Conservation (phyloP, 2,888 invertebrate species). For the Aricia artaxerxes region DNA sequence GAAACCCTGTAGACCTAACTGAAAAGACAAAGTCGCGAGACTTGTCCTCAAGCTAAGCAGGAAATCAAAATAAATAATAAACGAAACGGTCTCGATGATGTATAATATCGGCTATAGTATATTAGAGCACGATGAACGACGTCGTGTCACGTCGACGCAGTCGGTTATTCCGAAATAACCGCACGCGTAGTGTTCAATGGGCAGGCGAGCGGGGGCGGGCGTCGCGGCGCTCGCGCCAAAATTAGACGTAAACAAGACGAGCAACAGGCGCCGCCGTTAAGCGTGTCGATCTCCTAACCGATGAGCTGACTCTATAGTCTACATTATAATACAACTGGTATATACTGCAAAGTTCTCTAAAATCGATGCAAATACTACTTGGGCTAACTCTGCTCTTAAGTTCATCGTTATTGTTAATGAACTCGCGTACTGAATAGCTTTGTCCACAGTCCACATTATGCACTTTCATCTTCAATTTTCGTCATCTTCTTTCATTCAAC, state of each 20-base stretch:
- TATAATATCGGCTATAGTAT: slow-evolving; percentile 15
- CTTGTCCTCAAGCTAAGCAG: neutral
- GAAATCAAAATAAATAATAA: neutral
- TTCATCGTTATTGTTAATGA: neutral
- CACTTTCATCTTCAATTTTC: no score
- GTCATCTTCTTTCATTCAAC: no score
- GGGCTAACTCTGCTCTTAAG: neutral
- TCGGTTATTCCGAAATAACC: slow-evolving; percentile 68
- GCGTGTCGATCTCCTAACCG: slow-evolving; percentile 36
- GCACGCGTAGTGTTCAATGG: slow-evolving; percentile 75
- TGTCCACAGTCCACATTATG: no score
- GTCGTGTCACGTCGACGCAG: slow-evolving; percentile 52
- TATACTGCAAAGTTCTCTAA: neutral
- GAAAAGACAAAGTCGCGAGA: neutral
- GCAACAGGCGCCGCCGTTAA: slow-evolving; percentile 68
- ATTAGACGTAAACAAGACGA: slow-evolving; percentile 79
- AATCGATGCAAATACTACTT: neutral
- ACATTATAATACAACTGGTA: neutral
- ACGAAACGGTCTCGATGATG: slow-evolving; percentile 29
- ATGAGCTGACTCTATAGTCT: neutral
- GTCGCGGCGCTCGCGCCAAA: slow-evolving; percentile 78
- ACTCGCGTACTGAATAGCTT: neutral
- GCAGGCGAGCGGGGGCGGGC: slow-evolving; percentile 62
- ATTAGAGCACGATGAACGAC: slow-evolving; percentile 39
- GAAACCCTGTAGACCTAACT: neutral